Evolutionary conservation across 2,888 invertebrate species (phyloP).

Genomic region (Erebia ligea): DNA sequence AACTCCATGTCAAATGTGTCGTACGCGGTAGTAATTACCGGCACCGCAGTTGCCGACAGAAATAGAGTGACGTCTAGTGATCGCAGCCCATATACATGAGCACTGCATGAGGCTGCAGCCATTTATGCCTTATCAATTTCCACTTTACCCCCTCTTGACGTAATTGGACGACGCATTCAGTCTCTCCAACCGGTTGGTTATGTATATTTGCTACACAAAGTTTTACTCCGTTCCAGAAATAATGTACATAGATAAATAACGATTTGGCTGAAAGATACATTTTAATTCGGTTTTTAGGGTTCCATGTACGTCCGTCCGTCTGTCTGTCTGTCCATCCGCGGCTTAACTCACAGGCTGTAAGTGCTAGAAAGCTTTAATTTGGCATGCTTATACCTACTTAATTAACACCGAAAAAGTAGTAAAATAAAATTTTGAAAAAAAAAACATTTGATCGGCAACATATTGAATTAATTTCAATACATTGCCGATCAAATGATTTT

Average conservation of each 20-base stretch:
- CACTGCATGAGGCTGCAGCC: slow-evolving; percentile 25
- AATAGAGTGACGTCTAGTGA: slow-evolving; percentile 69
- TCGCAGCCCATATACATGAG: slow-evolving; percentile 38
- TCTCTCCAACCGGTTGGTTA: not conserved
- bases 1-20: slow-evolving; percentile 46
- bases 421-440: no score
- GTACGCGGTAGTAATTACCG: slow-evolving; percentile 65
- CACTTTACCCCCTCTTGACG: slow-evolving; percentile 31
- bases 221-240: not conserved
- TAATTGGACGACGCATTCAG: slow-evolving; percentile 28
- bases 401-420: no score
- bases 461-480: slow-evolving; percentile 12
- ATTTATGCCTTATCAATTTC: slow-evolving; percentile 40
- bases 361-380: no score
- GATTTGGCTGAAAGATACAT: no score
- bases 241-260: no score
- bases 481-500: no score
- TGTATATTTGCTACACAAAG: not conserved
- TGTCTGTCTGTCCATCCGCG: no score
- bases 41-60: slow-evolving; percentile 55
- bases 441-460: slow-evolving; percentile 12
- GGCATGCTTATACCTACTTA: no score
- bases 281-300: no score
- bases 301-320: no score
- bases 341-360: no score